Conservation (phyloP, 2,113 vertebrate genomes). For the Aphyosemion australe region DNA sequence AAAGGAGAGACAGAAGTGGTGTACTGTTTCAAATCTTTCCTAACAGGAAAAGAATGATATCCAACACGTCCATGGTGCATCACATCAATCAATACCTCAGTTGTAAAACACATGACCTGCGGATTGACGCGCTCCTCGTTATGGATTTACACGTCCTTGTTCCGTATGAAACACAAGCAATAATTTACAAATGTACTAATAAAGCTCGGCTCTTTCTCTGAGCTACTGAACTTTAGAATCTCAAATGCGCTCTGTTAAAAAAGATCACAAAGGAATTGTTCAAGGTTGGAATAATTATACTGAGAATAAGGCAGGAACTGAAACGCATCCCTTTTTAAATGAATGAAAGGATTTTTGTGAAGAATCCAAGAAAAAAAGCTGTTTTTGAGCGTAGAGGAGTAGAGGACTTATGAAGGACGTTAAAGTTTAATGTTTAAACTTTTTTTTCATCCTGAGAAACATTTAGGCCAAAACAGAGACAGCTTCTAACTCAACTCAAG, state of each 20-base stretch:
- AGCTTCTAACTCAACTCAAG: no score
- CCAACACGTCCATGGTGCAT: slow-evolving; percentile 10
- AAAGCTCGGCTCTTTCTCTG: not conserved
- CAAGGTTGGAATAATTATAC: slow-evolving; percentile 21
- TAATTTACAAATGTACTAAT: not conserved
- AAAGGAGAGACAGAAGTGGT: not conserved
- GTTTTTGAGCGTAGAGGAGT: no score
- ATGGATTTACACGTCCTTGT: slow-evolving; percentile 26
- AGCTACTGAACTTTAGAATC: slow-evolving; percentile 1
- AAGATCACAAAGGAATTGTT: not conserved
- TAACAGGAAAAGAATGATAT: slow-evolving; percentile 37
- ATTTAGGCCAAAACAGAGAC: no score
- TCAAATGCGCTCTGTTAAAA: not conserved
- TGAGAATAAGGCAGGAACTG: not conserved
- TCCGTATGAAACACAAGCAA: slow-evolving; percentile 1
- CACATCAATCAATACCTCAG: slow-evolving; percentile 37
- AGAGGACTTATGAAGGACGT: no score
- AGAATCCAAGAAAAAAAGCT: no score
- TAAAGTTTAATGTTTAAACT: no score
- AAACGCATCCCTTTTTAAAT: not conserved
- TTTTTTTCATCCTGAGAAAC: no score
- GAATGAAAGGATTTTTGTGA: no score
- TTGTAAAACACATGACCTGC: slow-evolving; percentile 25
- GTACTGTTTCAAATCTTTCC: slow-evolving; percentile 41
- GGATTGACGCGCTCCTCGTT: slow-evolving; percentile 22